A percentile compares a stretch with the other conserved stretches of the same genome.
Conservation (phyloP, 1,140 invertebrate genomes). For the Colletes latitarsis region DNA sequence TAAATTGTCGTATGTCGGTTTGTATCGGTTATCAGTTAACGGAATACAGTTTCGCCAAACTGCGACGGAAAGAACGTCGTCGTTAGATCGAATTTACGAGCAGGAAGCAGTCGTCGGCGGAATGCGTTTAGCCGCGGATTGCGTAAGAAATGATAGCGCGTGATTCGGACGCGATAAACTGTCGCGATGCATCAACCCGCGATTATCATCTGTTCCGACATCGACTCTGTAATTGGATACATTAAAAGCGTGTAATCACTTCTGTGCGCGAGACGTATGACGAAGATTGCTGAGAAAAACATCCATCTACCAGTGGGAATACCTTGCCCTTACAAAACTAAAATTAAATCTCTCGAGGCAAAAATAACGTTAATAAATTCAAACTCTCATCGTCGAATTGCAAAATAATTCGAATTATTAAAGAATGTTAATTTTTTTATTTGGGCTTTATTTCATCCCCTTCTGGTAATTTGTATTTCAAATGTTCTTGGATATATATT, state of each 20-base stretch:
- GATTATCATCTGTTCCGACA: constrained; percentile 48
- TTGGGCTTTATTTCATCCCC: too few species aligned
- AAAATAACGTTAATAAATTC: too few species aligned
- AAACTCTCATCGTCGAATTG: too few species aligned
- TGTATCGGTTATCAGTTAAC: too few species aligned
- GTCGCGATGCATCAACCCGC: constrained; percentile 43
- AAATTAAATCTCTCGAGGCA: too few species aligned
- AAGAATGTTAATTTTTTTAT: too few species aligned
- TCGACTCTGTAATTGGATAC: constrained; percentile 33
- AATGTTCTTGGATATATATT: too few species aligned
- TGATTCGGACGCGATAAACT: constrained; percentile 49
- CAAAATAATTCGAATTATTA: too few species aligned
- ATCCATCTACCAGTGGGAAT: neutral
- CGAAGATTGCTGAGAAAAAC: neutral
- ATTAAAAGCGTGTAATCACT: constrained; percentile 29
- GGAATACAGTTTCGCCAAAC: too few species aligned
- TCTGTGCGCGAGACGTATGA: neutral
- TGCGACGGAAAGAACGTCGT: too few species aligned
- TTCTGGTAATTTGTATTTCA: too few species aligned
- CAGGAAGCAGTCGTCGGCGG: constrained; percentile 17
- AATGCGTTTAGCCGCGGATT: constrained; percentile 7
- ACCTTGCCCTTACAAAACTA: neutral
- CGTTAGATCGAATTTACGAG: neutral
- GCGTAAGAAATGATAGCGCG: constrained; percentile 29
- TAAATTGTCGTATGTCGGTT: too few species aligned